Evolutionary conservation across 2,797 vertebrate genomes (phyloP), one percentile per base, ranked within the genome.

Genomic region (Brachymystax lenok): DNA sequence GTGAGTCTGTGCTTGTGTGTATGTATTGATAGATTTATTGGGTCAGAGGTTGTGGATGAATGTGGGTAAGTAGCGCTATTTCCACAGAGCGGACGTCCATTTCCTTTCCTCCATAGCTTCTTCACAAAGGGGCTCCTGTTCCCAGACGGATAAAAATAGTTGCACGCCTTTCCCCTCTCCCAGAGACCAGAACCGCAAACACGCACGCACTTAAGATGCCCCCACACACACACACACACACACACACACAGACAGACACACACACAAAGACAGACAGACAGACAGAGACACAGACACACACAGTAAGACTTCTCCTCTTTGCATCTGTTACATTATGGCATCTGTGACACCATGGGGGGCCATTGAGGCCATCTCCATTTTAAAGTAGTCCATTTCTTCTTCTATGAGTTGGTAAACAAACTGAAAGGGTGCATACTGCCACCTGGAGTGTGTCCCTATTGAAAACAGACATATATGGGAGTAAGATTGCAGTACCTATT

Each of bases 61-160:
- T 24, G n/a, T 35, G 30, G n/a, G 12, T 17, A 59, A 33, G 52
- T 33, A 7, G 21, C 28, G 64, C 24, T 50, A 19, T 80, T 86
- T 79, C 30, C 76, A 79, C 17, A 28, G 16, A 75, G 74, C 69
- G 76, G 69, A 74, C 63, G 51, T 71, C 81, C 72, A 80, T 80
- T 83, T 84, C 80, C 86, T 81, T 88, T 93, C 91, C 89, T 92
- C 82, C 78, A 64, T 82, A 89, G 85, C 81, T 84, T 80, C 76
- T 85, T 13, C 76, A 90, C 90, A 93, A 91, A 86, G 88, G 84
- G 54, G 33, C 74, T 77, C 79, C 80, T 92, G 89, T 92, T 92
- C 88, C 84, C 89, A 90, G 79, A 80, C 4, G 0, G 86, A 85
- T 88, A 88, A 85, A 91, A 90, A 91, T 89, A 92, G 85, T 88